Percentiles rank a stretch among this genome's conserved stretches.
Conservation (phyloP, 92 coral and sea anemone species). For the Umimayanthus chanpuru region DNA sequence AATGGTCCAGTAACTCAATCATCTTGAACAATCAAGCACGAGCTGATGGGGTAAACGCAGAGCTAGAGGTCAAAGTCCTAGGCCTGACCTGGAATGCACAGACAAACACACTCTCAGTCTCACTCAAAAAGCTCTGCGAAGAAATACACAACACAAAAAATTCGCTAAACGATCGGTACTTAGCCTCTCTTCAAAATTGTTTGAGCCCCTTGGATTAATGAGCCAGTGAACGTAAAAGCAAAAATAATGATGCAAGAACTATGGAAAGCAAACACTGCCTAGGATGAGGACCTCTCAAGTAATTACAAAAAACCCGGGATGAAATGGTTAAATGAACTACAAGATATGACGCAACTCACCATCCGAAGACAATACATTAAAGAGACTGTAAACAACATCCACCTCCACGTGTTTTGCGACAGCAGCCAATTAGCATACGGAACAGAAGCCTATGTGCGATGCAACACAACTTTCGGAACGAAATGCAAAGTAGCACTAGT, state of each 20-base stretch:
- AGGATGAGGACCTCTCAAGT: conserved; percentile 44
- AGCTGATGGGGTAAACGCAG: conserved; percentile 17
- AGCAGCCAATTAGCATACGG: conserved; percentile 35
- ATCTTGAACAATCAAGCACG: no score
- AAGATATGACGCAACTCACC: not conserved
- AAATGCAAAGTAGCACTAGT: conserved; percentile 48
- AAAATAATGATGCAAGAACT: conserved; percentile 52
- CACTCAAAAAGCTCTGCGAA: conserved; percentile 10
- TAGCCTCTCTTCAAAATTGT: conserved; percentile 39
- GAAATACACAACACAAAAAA: conserved; percentile 4
- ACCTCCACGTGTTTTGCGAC: conserved; percentile 42
- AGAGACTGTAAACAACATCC: not conserved
- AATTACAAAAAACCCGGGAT: not conserved
- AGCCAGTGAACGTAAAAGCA: conserved; percentile 38
- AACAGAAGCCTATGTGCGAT: not conserved
- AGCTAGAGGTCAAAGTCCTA: conserved; percentile 23
- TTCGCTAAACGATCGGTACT: conserved; percentile 35
- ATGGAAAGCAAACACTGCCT: conserved; percentile 6
- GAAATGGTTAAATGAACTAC: conserved; percentile 13
- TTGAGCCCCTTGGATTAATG: conserved; percentile 39
- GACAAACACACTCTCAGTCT: conserved; percentile 30
- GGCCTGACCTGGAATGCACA: conserved; percentile 36
- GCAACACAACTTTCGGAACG: not conserved
- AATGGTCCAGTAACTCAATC: no score
- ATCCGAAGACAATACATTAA: conserved; percentile 3